Conservation (phyloP, 2,113 vertebrate species). For the Geothlypis trichas region DNA sequence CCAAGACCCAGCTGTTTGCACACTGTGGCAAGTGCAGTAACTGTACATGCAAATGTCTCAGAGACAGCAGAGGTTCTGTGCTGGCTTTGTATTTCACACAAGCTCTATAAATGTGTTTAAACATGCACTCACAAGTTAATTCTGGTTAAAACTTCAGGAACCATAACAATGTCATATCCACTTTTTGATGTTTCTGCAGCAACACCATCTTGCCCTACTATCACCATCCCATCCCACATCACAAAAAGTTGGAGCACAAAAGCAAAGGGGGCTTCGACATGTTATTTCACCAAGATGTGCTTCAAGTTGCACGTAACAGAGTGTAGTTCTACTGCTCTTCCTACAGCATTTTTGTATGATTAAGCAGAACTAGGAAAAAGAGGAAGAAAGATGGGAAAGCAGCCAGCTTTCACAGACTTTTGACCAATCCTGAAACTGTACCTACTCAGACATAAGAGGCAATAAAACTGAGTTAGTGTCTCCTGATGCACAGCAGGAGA, state of each 20-base stretch:
- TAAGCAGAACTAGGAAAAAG: not conserved
- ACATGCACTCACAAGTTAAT: not conserved
- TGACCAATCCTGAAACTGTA: not conserved
- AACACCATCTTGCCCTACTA: not conserved
- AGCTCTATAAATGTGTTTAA: not conserved
- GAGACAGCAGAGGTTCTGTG: not conserved
- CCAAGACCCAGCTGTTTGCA: not conserved
- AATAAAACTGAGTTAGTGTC: not conserved
- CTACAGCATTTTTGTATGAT: not conserved
- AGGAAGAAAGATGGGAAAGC: not conserved
- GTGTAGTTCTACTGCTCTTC: too few relatives aligned
- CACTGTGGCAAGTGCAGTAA: not conserved
- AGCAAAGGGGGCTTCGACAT: not conserved
- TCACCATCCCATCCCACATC: not conserved
- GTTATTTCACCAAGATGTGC: not conserved
- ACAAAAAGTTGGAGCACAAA: not conserved
- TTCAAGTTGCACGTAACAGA: not conserved
- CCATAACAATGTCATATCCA: not conserved
- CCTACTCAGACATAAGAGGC: not conserved
- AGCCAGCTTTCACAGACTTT: not conserved
- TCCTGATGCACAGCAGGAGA: constrained; percentile 13
- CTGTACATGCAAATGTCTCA: rapidly evolving
- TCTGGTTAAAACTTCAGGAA: not conserved
- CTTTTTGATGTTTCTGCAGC: not conserved
- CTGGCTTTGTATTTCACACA: not conserved